phyloP scores from a whole-genome alignment of 2,888 invertebrate genomes.

The Nomada ferruginata region DNA sequence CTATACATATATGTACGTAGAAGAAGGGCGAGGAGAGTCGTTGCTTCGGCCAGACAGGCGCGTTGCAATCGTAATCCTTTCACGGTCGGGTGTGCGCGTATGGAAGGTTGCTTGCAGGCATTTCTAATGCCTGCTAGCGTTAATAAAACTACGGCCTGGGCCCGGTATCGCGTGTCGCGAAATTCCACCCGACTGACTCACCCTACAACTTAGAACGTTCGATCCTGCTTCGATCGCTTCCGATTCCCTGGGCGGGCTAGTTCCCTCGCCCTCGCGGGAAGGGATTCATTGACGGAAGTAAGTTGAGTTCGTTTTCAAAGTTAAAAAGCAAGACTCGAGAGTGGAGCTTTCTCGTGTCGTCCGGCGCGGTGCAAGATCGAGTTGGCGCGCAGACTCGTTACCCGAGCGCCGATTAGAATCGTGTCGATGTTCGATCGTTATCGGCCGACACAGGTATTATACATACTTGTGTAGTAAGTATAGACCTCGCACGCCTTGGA shows the following conservation, averaged over 20 bases:
- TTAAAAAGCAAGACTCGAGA: not conserved
- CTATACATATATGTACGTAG: too few species aligned
- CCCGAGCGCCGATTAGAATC: conserved; percentile 42
- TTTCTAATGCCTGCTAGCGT: conserved; percentile 66
- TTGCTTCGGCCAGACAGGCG: conserved; percentile 5
- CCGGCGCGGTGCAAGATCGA: not conserved
- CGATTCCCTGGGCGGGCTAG: not conserved
- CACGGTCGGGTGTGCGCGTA: conserved; percentile 48
- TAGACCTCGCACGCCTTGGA: not conserved
- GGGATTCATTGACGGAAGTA: not conserved
- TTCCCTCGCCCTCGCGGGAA: too few species aligned
- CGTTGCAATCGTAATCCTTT: conserved; percentile 51
- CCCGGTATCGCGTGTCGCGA: conserved; percentile 71
- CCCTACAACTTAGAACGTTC: conserved; percentile 47
- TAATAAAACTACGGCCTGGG: conserved; percentile 66
- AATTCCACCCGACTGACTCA: conserved; percentile 70
- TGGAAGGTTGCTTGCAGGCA: conserved; percentile 49
- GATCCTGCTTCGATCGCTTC: conserved; percentile 14
- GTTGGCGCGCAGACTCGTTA: conserved; percentile 11
- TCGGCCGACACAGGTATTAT: conserved; percentile 8
- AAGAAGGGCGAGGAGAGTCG: conserved; percentile 6
- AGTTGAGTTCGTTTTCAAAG: not conserved
- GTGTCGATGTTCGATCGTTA: conserved; percentile 38
- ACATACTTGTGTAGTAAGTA: too few species aligned
- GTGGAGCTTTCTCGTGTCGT: not conserved